Conservation (phyloP, 1,140 invertebrate genomes). For the Platorchestia sp. region DNA sequence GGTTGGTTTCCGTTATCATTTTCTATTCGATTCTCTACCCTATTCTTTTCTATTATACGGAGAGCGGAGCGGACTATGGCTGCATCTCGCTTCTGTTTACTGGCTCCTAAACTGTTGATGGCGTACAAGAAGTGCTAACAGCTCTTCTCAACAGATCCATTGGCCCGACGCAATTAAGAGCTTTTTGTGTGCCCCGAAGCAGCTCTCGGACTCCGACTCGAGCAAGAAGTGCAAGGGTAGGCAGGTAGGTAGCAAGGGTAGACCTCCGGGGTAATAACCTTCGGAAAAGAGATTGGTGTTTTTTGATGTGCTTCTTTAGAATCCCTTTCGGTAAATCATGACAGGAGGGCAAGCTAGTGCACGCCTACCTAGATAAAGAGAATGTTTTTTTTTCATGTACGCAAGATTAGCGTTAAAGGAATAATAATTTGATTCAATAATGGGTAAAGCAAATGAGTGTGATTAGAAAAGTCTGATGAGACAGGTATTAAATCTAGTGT, state of each 20-base stretch:
- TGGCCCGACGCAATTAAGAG: constrained; percentile 11
- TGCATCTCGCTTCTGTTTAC: background rate
- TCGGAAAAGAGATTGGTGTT: background rate
- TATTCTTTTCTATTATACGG: no score
- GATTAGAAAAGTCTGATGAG: no score
- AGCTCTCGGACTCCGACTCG: background rate
- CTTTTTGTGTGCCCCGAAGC: background rate
- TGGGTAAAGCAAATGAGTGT: no score
- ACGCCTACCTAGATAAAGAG: background rate
- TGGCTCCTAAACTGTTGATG: constrained; percentile 23
- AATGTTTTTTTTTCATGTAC: background rate
- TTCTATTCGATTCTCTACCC: no score
- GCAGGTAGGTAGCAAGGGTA: background rate
- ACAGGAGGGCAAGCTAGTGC: background rate
- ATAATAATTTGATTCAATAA: background rate
- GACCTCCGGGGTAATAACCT: background rate
- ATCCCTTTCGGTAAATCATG: background rate
- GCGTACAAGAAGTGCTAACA: background rate
- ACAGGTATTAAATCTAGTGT: no score
- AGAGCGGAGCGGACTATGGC: background rate
- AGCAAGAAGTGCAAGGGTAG: background rate
- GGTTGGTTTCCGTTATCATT: no score
- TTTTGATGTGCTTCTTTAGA: background rate
- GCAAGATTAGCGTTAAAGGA: background rate
- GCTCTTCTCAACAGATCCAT: background rate